Conservation (phyloP, 2,888 invertebrate genomes). For the Gymnosoma rotundatum region DNA sequence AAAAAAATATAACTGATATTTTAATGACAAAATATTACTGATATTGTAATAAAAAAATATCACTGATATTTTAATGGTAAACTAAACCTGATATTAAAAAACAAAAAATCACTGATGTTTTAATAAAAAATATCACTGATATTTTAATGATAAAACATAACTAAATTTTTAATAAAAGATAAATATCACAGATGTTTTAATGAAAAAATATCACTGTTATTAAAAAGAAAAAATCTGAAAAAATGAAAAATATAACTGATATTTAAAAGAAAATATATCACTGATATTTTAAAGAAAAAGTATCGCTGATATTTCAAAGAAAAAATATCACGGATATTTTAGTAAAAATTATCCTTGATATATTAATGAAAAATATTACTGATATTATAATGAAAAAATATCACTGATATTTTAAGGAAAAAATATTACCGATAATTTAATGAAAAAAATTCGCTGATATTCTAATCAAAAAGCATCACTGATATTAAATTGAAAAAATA, state of each 20-base stretch:
- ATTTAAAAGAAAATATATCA: background rate
- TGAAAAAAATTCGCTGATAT: too few species aligned
- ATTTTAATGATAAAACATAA: background rate
- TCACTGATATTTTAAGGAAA: background rate
- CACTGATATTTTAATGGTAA: background rate
- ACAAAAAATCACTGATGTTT: background rate
- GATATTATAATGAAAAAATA: background rate
- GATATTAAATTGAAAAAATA: background rate
- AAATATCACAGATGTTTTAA: background rate
- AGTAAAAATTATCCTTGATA: background rate
- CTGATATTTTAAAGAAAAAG: background rate
- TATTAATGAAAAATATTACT: background rate
- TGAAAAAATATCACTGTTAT: background rate
- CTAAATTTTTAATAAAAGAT: background rate
- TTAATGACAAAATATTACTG: background rate
- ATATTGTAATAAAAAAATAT: background rate
- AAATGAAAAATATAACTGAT: background rate
- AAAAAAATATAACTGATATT: too few species aligned
- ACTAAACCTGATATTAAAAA: too few species aligned
- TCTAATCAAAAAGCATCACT: background rate
- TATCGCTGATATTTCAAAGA: background rate
- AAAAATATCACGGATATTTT: background rate
- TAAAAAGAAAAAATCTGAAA: background rate
- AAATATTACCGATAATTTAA: too few species aligned
- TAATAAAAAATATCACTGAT: background rate